phyloP scores from a whole-genome alignment of 2,888 invertebrate genomes.

The Ormyrus thymus region DNA sequence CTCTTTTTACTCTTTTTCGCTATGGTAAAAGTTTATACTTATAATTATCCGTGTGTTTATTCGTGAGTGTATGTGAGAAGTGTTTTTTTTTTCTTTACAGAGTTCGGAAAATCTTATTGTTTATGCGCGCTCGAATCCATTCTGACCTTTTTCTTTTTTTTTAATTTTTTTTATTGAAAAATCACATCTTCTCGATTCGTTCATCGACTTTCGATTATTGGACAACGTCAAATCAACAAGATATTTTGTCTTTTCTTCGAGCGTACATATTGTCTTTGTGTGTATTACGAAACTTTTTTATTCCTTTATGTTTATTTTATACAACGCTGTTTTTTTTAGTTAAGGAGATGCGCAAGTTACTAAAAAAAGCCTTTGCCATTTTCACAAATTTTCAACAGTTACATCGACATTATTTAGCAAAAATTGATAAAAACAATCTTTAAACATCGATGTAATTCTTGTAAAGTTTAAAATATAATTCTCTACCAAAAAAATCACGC shows the following conservation, averaged over 20 bases:
- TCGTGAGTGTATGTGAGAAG: too few species aligned
- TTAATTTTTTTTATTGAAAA: neutral
- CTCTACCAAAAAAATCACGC: neutral
- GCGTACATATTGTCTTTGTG: slow-evolving; percentile 37
- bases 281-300: slow-evolving; percentile 15
- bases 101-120: slow-evolving; percentile 6
- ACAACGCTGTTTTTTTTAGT: slow-evolving; percentile 28
- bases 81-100: slow-evolving; percentile 31
- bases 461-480: neutral
- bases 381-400: neutral
- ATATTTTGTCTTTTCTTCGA: slow-evolving; percentile 21
- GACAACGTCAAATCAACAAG: slow-evolving; percentile 17
- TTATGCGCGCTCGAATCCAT: slow-evolving; percentile 18
- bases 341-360: slow-evolving; percentile 18
- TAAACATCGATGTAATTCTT: neutral
- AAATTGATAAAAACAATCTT: neutral
- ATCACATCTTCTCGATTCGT: slow-evolving; percentile 23
- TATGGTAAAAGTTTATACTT: slow-evolving; percentile 40
- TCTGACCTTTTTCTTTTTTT: too few species aligned
- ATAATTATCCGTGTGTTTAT: neutral
- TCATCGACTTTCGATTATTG: neutral
- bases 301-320: slow-evolving; percentile 26
- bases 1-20: neutral
- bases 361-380: neutral
- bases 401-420: neutral